Base-by-base conservation (phyloP, 1,140 invertebrate species). In the Varroa destructor region DNA sequence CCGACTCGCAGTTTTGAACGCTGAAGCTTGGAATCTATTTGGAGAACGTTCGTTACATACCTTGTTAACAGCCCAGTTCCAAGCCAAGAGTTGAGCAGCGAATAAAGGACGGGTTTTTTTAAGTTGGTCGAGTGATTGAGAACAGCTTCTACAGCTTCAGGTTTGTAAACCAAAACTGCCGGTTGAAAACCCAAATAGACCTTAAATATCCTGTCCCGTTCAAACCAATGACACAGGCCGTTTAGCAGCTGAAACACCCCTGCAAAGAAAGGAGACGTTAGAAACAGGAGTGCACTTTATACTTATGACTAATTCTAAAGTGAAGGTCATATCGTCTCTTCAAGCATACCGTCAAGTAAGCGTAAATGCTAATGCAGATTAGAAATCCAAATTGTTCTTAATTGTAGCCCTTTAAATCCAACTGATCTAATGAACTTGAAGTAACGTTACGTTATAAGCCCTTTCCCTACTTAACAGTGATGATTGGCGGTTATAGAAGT, bases 61-160 rank as follows among this genome's bases (percentile, higher is more conserved):
- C 61, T 75, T n/a, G 74, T 76, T 61, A 86, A 82, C n/a, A 86
- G 76, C 0, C 85, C 85, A 58, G 83, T 80, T 0, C 85, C 85
- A 43, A 86, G 77, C 76, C 87, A 88, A 72, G 85, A 86, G 70
- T 87, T 83, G 55, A 89, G 78, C 55, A 87, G 79, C 42, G 80
- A 78, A 77, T 89, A 89, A 46, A 87, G 82, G 57, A 82, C 82
- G 1, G 84, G 81, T 76, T 89, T 89, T 36, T 84, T 81, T 0
- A 86, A 83, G 73, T 86, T 82, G 75, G 85, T 87, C 55, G 80
- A 81, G 61, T 82, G 86, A 46, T 82, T 82, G 6, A 89, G 79
- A 37, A 90, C 73, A 54, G 61, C 75, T 71, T 77, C 77, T 0
- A 76, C 75, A 8, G 72, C 73, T 70, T 77, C 76, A 5, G 77